phyloP scores from a whole-genome alignment of 2,888 invertebrate species.

The Globia sparganii region DNA sequence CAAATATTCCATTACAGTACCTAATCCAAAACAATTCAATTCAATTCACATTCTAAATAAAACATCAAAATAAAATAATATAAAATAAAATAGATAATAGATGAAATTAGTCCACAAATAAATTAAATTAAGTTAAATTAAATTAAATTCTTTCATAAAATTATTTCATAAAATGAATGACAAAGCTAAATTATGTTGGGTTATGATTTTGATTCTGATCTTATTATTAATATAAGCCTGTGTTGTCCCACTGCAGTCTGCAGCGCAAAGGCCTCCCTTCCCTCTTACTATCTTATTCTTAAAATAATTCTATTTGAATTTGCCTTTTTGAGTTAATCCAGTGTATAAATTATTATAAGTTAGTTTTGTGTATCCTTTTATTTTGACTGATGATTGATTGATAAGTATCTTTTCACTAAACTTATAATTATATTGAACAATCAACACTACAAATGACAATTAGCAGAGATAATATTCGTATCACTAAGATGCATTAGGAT shows the following conservation, averaged over 20 bases:
- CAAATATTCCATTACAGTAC: no score
- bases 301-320: background rate
- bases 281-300: no score
- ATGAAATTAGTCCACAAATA: no score
- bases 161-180: background rate
- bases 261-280: no score
- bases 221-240: background rate
- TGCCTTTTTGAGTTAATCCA: background rate
- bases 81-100: no score
- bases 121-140: no score
- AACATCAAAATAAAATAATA: no score
- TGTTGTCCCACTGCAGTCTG: no score
- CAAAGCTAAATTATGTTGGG: background rate
- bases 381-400: constrained; percentile 18
- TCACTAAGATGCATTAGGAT: constrained; percentile 7
- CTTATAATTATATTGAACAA: constrained; percentile 6
- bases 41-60: no score
- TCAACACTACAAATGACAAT: background rate
- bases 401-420: background rate
- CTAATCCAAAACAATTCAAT: no score
- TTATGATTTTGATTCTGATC: background rate
- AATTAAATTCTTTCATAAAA: no score
- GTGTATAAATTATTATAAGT: background rate
- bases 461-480: constrained; percentile 8
- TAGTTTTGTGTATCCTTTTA: background rate